Percentiles rank a stretch among this genome's conserved stretches.
Evolutionary conservation across 2,888 invertebrate genomes (phyloP).

Genomic region (Lottia gigantea): DNA sequence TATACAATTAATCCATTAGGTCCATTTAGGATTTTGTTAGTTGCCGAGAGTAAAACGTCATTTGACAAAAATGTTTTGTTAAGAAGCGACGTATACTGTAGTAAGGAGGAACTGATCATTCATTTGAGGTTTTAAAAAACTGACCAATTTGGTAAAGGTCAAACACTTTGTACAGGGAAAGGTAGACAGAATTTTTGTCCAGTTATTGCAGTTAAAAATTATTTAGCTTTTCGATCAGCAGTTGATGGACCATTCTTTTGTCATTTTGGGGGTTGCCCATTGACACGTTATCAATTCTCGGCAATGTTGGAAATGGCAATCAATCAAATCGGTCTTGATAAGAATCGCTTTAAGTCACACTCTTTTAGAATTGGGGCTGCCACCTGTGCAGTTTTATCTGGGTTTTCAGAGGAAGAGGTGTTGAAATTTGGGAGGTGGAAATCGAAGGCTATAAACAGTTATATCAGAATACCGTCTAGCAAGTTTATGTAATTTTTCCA

Average conservation of each 20-base stretch:
- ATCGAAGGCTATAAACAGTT: constrained; percentile 17
- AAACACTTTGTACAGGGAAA: too few relatives aligned
- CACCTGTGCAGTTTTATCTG: constrained; percentile 17
- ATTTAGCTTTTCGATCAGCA: too few relatives aligned
- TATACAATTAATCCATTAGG: too few relatives aligned
- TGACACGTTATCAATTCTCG: constrained; percentile 29
- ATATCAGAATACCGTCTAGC: constrained; percentile 16
- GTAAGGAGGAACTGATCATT: too few relatives aligned
- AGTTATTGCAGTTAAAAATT: too few relatives aligned
- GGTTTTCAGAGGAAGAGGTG: constrained; percentile 18
- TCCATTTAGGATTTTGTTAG: too few relatives aligned
- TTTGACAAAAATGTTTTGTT: too few relatives aligned
- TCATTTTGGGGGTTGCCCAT: constrained; percentile 22
- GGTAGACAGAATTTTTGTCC: too few relatives aligned
- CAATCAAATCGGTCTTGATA: background rate
- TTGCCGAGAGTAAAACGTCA: too few relatives aligned
- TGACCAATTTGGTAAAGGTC: too few relatives aligned
- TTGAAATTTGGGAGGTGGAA: constrained; percentile 23
- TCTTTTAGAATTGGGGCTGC: constrained; percentile 11
- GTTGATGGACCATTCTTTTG: constrained; percentile 18
- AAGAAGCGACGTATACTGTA: too few relatives aligned
- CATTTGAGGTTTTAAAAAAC: too few relatives aligned
- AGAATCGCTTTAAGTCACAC: constrained; percentile 17
- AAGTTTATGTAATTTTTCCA: background rate
- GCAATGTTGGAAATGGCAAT: constrained; percentile 18